Evolutionary conservation across 1,140 invertebrate genomes (phyloP).

Genomic region (Eulimnadia texana): DNA sequence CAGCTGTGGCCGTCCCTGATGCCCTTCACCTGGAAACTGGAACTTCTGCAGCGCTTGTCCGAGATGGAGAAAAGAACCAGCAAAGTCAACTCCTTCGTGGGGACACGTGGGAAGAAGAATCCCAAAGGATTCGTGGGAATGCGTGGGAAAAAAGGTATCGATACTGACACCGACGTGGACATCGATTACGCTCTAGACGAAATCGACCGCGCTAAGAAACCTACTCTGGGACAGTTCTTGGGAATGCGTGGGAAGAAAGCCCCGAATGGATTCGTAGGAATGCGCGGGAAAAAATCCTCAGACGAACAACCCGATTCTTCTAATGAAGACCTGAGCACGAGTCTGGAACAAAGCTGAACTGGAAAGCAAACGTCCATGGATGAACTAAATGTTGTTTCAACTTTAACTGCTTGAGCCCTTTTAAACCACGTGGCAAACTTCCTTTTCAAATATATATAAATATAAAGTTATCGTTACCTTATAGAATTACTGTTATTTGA

Average conservation of each 20-base stretch:
- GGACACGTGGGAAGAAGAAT: constrained; percentile 2
- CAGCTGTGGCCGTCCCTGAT: neutral
- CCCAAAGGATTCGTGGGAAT: constrained; percentile 1
- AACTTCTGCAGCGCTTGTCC: neutral
- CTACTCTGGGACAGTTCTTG: neutral
- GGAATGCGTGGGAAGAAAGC: constrained; percentile 7
- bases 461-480: no score
- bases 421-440: neutral
- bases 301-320: neutral
- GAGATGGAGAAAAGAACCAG: neutral
- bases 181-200: no score
- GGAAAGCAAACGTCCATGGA: neutral
- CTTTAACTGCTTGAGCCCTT: neutral
- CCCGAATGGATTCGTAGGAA: neutral
- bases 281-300: neutral
- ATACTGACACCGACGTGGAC: neutral
- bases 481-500: no score
- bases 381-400: neutral
- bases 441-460: no score
- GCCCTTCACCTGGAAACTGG: constrained; percentile 2
- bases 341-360: neutral
- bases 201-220: neutral
- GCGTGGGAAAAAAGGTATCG: neutral
- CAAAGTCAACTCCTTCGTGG: neutral
- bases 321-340: neutral